A percentile compares a stretch with the other conserved stretches of the same genome.
Evolutionary conservation across 2,888 invertebrate genomes (phyloP).

Genomic region (Pachliopta kotzebuea): DNA sequence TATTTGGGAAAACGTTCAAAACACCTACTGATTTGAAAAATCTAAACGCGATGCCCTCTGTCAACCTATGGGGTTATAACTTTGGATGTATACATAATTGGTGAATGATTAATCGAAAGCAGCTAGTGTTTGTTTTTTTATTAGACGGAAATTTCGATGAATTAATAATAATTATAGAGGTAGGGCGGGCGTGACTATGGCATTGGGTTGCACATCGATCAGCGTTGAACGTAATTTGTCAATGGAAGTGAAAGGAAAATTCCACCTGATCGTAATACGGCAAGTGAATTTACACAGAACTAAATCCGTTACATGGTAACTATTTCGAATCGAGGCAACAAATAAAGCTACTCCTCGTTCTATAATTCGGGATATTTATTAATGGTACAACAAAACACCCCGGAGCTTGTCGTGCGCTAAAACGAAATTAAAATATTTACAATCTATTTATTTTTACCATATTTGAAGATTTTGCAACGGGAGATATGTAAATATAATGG

Average conservation of each 20-base stretch:
- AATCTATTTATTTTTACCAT: background rate
- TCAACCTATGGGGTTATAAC: conserved; percentile 38
- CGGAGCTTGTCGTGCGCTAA: conserved; percentile 19
- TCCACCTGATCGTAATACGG: conserved; percentile 13
- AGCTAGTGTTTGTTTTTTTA: conserved; percentile 60
- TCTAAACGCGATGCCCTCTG: conserved; percentile 31
- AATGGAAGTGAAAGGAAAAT: conserved; percentile 26
- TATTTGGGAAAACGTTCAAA: conserved; percentile 18
- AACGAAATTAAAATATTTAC: background rate
- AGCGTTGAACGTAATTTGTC: conserved; percentile 35
- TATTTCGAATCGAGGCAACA: conserved; percentile 22
- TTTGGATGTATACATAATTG: conserved; percentile 54
- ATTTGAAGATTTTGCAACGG: background rate
- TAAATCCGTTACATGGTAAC: conserved; percentile 38
- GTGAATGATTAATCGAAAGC: conserved; percentile 57
- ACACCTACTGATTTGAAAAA: conserved; percentile 23
- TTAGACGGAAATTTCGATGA: conserved; percentile 57
- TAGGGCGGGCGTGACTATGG: conserved; percentile 49
- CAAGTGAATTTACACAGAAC: conserved; percentile 36
- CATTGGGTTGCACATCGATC: conserved; percentile 55
- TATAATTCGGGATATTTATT: conserved; percentile 19
- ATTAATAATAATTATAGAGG: conserved; percentile 58
- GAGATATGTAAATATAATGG: conserved; percentile 8
- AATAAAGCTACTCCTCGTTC: conserved; percentile 21
- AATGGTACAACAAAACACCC: conserved; percentile 26